Percentiles rank a stretch among this genome's conserved stretches.
phyloP scores from a whole-genome alignment of 2,888 invertebrate genomes.

The Drosophila paramelanica region DNA sequence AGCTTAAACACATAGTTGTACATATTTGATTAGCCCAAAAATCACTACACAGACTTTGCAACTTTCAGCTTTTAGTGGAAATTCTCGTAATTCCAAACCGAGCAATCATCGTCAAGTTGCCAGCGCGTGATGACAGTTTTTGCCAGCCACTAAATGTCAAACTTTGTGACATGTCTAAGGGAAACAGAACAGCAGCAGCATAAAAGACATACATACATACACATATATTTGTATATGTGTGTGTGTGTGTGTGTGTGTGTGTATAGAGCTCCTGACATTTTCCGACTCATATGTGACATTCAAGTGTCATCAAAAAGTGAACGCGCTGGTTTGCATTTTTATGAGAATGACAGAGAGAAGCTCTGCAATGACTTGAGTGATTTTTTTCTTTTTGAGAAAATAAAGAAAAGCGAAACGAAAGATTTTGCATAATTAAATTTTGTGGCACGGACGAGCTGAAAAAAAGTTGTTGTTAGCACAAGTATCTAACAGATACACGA shows the following conservation, averaged over 20 bases:
- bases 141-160: constrained; percentile 81
- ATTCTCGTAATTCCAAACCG: constrained; percentile 61
- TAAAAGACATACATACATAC: constrained; percentile 9
- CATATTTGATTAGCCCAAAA: constrained; percentile 12
- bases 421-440: constrained; percentile 78
- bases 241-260: constrained; percentile 8
- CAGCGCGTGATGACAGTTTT: constrained; percentile 74
- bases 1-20: constrained; percentile 7
- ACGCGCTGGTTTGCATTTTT: constrained; percentile 74
- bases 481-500: constrained; percentile 60
- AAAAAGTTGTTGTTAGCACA: constrained; percentile 41
- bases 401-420: constrained; percentile 45
- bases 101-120: constrained; percentile 76
- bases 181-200: constrained; percentile 15
- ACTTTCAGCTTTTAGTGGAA: constrained; percentile 26
- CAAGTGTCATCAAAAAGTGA: constrained; percentile 75
- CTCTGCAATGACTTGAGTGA: constrained; percentile 67
- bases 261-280: constrained; percentile 43
- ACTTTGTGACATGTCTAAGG: constrained; percentile 69
- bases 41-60: constrained; percentile 22
- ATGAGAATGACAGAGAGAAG: constrained; percentile 74
- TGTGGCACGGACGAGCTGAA: constrained; percentile 34
- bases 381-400: constrained; percentile 55
- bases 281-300: constrained; percentile 74
- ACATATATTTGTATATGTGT: background rate